Evolutionary conservation across 1,140 invertebrate genomes (phyloP).

Genomic region (Plectrocnemia conspersa): DNA sequence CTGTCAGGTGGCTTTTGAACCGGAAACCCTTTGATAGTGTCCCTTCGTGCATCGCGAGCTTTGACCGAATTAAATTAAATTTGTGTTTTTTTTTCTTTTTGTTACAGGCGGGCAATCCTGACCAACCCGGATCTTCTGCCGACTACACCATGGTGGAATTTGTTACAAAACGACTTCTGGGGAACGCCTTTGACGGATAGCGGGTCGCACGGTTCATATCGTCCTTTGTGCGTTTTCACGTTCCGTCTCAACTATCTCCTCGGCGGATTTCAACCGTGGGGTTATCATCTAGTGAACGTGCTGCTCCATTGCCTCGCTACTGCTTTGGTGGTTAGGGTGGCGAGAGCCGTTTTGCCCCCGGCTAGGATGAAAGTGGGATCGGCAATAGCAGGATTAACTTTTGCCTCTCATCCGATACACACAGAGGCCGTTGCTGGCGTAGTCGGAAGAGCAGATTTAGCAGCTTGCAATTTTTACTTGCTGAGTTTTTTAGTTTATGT

Average conservation of each 20-base stretch:
- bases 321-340: conserved; percentile 69
- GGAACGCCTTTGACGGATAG: conserved; percentile 79
- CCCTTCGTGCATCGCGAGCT: too few species aligned
- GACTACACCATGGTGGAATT: conserved; percentile 65
- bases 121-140: conserved; percentile 81
- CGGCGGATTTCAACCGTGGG: conserved; percentile 82
- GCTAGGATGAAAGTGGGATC: conserved; percentile 59
- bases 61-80: conserved; percentile 11
- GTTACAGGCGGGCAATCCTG: conserved; percentile 79
- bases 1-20: conserved; percentile 26
- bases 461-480: conserved; percentile 87
- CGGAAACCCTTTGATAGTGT: conserved; percentile 31
- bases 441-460: conserved; percentile 89
- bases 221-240: conserved; percentile 86
- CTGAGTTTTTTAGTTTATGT: conserved; percentile 78
- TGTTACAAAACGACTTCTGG: conserved; percentile 88
- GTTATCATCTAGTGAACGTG: conserved; percentile 88
- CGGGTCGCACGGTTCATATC: conserved; percentile 89
- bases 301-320: conserved; percentile 79
- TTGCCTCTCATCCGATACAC: conserved; percentile 94
- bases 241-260: conserved; percentile 88
- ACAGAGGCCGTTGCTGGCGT: conserved; percentile 95
- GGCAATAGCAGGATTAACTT: conserved; percentile 77
- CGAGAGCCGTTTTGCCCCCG: conserved; percentile 59
- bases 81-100: conserved; percentile 40